Conservation (phyloP, 2,888 invertebrate genomes). For the Drepanosiphum platanoidis region DNA sequence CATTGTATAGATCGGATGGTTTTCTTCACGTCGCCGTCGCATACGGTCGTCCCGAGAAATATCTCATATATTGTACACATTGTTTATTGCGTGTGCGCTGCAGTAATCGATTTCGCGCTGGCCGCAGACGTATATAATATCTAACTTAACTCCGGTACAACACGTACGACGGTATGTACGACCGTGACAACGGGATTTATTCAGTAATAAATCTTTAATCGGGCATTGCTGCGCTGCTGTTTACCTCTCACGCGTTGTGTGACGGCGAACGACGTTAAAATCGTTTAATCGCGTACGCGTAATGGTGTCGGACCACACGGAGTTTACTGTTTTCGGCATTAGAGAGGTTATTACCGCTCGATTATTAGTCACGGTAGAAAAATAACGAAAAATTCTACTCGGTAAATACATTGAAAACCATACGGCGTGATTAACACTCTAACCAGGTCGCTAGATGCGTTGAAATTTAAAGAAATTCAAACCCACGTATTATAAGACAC, state of each 20-base stretch:
- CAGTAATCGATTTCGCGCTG: no score
- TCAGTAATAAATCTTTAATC: neutral
- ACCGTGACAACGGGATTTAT: neutral
- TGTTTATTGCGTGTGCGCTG: no score
- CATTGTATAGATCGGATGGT: no score
- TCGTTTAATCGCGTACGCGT: neutral
- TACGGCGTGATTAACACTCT: neutral
- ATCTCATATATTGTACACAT: no score
- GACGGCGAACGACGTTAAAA: neutral
- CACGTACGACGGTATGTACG: neutral
- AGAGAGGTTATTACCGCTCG: neutral
- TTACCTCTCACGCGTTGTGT: neutral
- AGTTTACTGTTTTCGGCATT: neutral
- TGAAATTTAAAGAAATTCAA: neutral
- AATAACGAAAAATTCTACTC: neutral
- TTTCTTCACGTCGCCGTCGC: no score
- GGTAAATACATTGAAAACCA: neutral
- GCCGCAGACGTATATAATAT: neutral
- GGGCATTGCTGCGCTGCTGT: neutral
- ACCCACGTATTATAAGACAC: neutral
- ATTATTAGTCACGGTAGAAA: neutral
- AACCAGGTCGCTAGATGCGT: neutral
- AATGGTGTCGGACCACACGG: neutral
- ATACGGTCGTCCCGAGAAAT: neutral
- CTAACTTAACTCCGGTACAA: neutral